Evolutionary conservation across 1,140 invertebrate species (phyloP), one percentile per base, ranked within the genome.

Genomic region (Euura saliciscinereae): DNA sequence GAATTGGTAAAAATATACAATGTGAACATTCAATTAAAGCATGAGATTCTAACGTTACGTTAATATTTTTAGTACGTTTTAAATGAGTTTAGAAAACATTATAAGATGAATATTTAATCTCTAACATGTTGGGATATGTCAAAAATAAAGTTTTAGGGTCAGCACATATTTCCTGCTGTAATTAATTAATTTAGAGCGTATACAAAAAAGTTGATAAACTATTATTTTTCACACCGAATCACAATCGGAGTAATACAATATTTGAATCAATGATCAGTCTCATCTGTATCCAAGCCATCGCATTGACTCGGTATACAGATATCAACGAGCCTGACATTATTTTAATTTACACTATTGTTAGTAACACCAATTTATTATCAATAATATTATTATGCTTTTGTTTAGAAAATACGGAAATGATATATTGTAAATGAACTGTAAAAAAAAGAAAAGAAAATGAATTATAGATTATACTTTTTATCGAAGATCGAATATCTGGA

Each of bases 111-210:
- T 59, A 11, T 59, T 59, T 59, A 59, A 59, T 6, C 51, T 59
- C 13, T 59, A 59, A 11, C 13, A 59, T 59, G 13, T 59, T 59
- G 13, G 13, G 51, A 59, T 59, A n/a, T 59, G 51, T 59, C 51
- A 59, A 59, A 59, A 59, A 59, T 59, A 59, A 59, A 59, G 3
- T 59, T 59, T 59, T 59, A 8, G 10, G 51, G 51, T n/a, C 51
- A 59, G 51, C 51, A 11, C 10, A 59, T 59, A 59, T 59, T 59
- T 59, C 51, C 51, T 59, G 51, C 51, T 59, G 51, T 59, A 59
- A 59, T n/a, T 59, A 59, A 59, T n/a, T 11, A 6, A 8, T 59
- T 59, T 11, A 59, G 13, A 59, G 51, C 28, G 28, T 28, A 28
- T 28, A 28, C 28, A 28, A 28, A 28, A 28, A 28, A 28, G 28